phyloP scores from a whole-genome alignment of 2,113 vertebrate genomes.

The Prionailurus viverrinus region DNA sequence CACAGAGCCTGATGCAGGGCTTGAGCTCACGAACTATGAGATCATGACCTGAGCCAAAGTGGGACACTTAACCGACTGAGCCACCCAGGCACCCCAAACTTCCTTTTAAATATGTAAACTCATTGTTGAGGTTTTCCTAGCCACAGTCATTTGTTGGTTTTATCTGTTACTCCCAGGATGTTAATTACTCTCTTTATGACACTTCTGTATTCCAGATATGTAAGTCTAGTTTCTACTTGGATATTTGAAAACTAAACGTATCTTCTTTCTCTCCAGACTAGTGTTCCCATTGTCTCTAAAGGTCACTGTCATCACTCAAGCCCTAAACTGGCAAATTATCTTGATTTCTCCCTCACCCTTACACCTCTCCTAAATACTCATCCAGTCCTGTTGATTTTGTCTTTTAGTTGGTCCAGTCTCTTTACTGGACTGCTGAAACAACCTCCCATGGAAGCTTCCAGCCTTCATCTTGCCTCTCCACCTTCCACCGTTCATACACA shows the following conservation, averaged over 20 bases:
- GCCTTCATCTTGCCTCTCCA: neutral
- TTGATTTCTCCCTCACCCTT: neutral
- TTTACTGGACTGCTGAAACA: neutral
- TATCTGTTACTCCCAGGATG: constrained; percentile 4
- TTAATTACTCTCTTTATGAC: neutral
- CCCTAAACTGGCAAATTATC: neutral
- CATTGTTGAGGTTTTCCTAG: neutral
- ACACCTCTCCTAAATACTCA: too few relatives aligned
- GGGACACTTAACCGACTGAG: too few relatives aligned
- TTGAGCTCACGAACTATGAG: too few relatives aligned
- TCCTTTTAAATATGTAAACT: neutral
- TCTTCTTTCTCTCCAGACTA: neutral
- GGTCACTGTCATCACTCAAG: neutral
- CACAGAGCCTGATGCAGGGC: too few relatives aligned
- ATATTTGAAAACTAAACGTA: neutral
- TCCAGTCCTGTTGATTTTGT: neutral
- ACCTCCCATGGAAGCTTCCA: neutral
- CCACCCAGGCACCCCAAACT: too few relatives aligned
- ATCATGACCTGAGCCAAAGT: too few relatives aligned
- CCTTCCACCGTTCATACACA: too few relatives aligned
- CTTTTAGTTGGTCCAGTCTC: neutral
- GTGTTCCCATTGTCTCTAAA: neutral
- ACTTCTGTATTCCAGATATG: neutral
- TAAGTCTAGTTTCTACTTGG: neutral
- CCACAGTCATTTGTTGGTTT: neutral